Evolutionary conservation across 1,140 invertebrate genomes (phyloP).

Genomic region (Trichogramma pretiosum): DNA sequence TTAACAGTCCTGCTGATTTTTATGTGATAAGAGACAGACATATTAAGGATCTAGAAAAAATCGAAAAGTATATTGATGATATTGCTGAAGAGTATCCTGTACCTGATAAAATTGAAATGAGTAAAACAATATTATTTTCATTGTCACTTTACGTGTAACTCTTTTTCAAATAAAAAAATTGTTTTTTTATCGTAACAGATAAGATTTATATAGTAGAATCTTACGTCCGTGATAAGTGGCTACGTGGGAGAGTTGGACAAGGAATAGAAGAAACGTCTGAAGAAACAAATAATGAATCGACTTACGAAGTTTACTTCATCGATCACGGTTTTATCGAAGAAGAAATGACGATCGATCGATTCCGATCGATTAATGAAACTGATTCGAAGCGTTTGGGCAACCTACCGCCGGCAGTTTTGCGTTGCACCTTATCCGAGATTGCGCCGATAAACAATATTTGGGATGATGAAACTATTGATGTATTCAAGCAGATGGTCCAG

Average conservation of each 20-base stretch:
- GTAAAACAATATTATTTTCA: slow-evolving; percentile 1
- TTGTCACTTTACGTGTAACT: neutral
- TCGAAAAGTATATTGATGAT: slow-evolving; percentile 9
- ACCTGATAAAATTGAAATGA: neutral
- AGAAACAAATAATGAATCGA: neutral
- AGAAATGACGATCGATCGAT: slow-evolving; percentile 16
- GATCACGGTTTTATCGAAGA: slow-evolving; percentile 28
- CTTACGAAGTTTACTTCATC: slow-evolving; percentile 24
- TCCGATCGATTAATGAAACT: too few relatives aligned
- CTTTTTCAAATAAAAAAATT: neutral
- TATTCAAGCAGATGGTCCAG: neutral
- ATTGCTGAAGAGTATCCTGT: neutral
- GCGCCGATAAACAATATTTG: slow-evolving; percentile 37
- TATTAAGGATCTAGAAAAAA: slow-evolving; percentile 41
- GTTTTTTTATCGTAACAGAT: slow-evolving; percentile 26
- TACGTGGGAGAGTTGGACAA: slow-evolving; percentile 25
- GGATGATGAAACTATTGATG: slow-evolving; percentile 21
- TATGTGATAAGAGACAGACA: slow-evolving; percentile 53
- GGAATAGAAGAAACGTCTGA: neutral
- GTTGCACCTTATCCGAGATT: slow-evolving; percentile 42
- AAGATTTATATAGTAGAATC: slow-evolving; percentile 38
- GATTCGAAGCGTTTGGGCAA: too few relatives aligned
- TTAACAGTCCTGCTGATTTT: slow-evolving; percentile 58
- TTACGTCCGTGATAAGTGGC: slow-evolving; percentile 22
- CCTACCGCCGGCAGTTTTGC: too few relatives aligned